These are phyloP conservation scores for Sebastes variabilis DNA, from an alignment of 2,797 vertebrate genomes.

Conservation along the genomic window DNA sequence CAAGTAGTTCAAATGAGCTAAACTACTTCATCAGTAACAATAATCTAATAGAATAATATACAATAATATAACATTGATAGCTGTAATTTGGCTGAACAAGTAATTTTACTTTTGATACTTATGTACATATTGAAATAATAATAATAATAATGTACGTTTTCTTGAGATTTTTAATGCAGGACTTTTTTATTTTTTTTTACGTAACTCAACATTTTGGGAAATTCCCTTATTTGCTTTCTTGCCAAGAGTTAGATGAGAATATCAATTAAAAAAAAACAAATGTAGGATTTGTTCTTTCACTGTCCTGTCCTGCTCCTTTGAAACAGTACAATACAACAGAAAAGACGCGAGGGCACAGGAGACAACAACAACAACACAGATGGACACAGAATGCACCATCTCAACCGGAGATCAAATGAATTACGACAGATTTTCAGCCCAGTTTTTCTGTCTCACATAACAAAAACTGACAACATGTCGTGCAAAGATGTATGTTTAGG, in stretches of 20 bases:
- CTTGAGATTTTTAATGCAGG: background rate
- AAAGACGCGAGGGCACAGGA: background rate
- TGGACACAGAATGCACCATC: conserved; percentile 1
- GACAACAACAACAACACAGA: background rate
- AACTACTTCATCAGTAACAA: background rate
- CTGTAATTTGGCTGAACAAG: background rate
- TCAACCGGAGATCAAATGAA: background rate
- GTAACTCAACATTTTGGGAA: background rate
- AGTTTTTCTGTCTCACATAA: background rate
- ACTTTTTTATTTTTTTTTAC: background rate
- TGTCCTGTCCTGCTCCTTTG: background rate
- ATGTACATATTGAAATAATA: background rate
- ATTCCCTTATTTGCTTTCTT: background rate
- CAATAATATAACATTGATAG: background rate
- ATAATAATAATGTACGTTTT: background rate
- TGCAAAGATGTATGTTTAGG: background rate
- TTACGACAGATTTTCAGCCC: background rate
- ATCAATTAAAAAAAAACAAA: background rate
- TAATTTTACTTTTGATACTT: background rate
- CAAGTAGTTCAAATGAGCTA: fast-evolving
- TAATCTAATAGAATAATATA: background rate
- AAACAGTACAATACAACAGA: background rate
- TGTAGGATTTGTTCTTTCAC: background rate
- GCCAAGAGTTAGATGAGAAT: background rate
- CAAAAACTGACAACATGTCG: background rate